phyloP scores from a whole-genome alignment of 1,140 invertebrate species.

The Pteromalus puparum region DNA sequence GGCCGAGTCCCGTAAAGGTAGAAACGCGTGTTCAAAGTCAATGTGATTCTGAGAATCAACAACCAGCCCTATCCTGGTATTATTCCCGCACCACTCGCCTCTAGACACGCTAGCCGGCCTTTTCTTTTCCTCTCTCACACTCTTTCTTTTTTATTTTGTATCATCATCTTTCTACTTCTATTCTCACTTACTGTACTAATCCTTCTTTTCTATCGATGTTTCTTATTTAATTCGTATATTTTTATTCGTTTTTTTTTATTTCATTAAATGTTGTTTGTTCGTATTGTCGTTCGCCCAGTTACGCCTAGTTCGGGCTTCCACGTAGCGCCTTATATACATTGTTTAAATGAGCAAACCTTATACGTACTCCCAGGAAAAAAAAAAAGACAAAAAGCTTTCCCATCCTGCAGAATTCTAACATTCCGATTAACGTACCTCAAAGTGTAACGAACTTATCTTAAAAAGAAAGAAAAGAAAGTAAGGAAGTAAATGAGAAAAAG shows the following conservation, averaged over 20 bases:
- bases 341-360: constrained; percentile 21
- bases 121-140: constrained; percentile 59
- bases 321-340: constrained; percentile 55
- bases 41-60: constrained; percentile 68
- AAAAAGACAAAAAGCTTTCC: constrained; percentile 11
- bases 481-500: constrained; percentile 14
- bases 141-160: constrained; percentile 54
- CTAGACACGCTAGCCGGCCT: constrained; percentile 76
- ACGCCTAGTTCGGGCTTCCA: constrained; percentile 54
- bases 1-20: constrained; percentile 73
- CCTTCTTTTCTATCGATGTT: constrained; percentile 50
- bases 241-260: constrained; percentile 42
- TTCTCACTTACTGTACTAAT: constrained; percentile 34
- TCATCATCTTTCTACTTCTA: constrained; percentile 47
- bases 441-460: background rate
- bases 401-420: constrained; percentile 45
- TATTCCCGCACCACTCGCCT: constrained; percentile 74
- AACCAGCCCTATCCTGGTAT: constrained; percentile 72
- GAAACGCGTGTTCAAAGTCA: constrained; percentile 68
- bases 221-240: constrained; percentile 27
- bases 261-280: constrained; percentile 51
- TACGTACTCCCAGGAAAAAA: constrained; percentile 32
- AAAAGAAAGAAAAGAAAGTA: constrained; percentile 14
- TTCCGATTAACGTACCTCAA: constrained; percentile 41
- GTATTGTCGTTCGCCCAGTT: constrained; percentile 47